Base-by-base conservation (phyloP, 1,140 invertebrate genomes). In the Neoseiulus cucumeris region DNA sequence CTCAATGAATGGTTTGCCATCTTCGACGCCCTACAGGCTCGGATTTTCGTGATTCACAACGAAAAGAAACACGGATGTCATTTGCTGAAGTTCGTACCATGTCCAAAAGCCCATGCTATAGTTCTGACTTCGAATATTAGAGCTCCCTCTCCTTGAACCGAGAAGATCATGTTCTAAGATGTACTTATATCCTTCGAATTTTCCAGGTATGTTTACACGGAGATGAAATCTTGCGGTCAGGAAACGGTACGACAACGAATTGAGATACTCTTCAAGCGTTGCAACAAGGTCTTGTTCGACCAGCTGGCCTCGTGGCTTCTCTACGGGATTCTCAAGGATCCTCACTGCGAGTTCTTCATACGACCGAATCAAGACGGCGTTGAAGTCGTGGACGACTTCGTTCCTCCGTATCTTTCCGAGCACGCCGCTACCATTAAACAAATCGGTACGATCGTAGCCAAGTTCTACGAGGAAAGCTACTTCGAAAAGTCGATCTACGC, bases 61-160 rank as follows among this genome's bases (percentile, higher is more conserved):
- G 51, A 59, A 25, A 17, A 33, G 22, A 59, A 29, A 33, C 51
- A 59, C 22, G 51, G 51, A n/a, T 59, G 51, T 59, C 51, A 59
- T 25, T 25, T 59, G 22, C 22, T 59, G 14, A 25, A 33, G 51
- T 59, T 18, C 14, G 51, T 59, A 59, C 6, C 22, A 9, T 2
- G 18, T 22, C 25, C 25, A 17, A 4, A 6, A 14, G 42, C 42
- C n/a, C 42, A 14, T n/a, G 42, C 42, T 44, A 44, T 14, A 44
- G 42, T 44, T 14, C 12, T 14, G n/a, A n/a, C n/a, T n/a, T 12
- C n/a, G n/a, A 14, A 14, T n/a, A 14, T 12, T n/a, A 14, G n/a
- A 44, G 12, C 12, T 44, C n/a, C 12, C 42, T n/a, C 42, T n/a
- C 42, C 12, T 44, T 14, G n/a, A n/a, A n/a, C 42, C 12, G 12